These are phyloP conservation scores for Pristis pectinata DNA, from an alignment of 2,797 vertebrate species.

Conservation along the genomic window DNA sequence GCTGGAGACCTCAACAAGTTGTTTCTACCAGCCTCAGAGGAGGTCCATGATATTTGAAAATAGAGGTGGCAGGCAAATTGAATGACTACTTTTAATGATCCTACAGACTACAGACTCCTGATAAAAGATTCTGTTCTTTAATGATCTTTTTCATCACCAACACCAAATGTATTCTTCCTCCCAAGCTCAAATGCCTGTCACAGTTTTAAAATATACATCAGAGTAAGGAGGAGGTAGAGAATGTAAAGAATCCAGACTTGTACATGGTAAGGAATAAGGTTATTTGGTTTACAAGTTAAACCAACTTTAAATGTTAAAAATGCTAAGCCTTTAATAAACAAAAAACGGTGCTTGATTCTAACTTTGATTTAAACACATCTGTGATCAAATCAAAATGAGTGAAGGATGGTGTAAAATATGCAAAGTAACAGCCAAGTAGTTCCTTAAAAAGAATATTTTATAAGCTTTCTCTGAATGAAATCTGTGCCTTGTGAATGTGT, in stretches of 20 bases:
- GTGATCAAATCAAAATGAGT: neutral
- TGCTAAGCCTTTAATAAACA: neutral
- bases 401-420: neutral
- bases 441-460: constrained; percentile 6
- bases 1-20: constrained; percentile 95
- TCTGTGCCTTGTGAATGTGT: constrained; percentile 2
- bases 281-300: neutral
- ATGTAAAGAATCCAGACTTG: neutral
- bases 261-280: too few species aligned
- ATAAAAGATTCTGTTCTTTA: constrained; percentile 3
- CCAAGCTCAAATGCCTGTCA: neutral
- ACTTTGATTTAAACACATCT: neutral
- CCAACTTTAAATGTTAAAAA: neutral
- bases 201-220: neutral
- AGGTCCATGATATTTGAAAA: constrained; percentile 94
- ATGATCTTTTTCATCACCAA: neutral
- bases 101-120: too few species aligned
- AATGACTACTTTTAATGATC: constrained; percentile 54
- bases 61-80: constrained; percentile 85
- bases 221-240: neutral
- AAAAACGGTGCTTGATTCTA: neutral
- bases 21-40: constrained; percentile 97
- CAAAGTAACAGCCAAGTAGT: neutral
- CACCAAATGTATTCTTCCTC: neutral
- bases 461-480: neutral